Conservation (phyloP, 2,113 vertebrate genomes). For the Sceloporus tristichus region DNA sequence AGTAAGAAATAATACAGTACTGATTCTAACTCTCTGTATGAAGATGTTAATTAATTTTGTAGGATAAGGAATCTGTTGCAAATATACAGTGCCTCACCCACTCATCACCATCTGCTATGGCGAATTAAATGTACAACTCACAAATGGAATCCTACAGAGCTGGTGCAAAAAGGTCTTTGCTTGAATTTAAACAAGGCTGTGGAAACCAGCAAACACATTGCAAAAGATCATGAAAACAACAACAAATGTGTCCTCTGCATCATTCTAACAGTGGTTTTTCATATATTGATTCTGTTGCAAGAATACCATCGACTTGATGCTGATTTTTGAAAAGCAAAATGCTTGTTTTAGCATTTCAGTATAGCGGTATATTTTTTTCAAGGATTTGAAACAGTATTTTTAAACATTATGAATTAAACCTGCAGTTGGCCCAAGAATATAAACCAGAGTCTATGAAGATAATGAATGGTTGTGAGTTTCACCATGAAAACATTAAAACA, state of each 20-base stretch:
- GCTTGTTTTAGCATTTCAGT: not conserved
- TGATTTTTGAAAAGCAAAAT: slow-evolving; percentile 5
- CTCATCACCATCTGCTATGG: slow-evolving; percentile 81
- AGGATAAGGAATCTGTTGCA: slow-evolving; percentile 79
- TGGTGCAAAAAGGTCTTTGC: slow-evolving; percentile 76
- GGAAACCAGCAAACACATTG: slow-evolving; percentile 76
- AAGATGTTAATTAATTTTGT: slow-evolving; percentile 81
- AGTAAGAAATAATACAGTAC: slow-evolving; percentile 63
- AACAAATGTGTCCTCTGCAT: slow-evolving; percentile 72
- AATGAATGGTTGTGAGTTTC: not conserved
- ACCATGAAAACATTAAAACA: not conserved
- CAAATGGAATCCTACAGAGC: slow-evolving; percentile 73
- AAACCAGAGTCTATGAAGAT: not conserved
- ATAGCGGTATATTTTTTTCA: accelerated
- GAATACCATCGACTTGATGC: slow-evolving; percentile 12
- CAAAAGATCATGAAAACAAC: slow-evolving; percentile 77
- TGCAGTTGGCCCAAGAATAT: not conserved
- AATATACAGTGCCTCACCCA: slow-evolving; percentile 81
- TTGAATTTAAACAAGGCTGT: slow-evolving; percentile 73
- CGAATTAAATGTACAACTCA: slow-evolving; percentile 77
- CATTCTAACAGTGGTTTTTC: slow-evolving; percentile 49
- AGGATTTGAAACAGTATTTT: not conserved
- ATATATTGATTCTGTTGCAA: slow-evolving; percentile 46
- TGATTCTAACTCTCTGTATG: slow-evolving; percentile 73
- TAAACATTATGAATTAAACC: not conserved